Percentiles rank a stretch among this genome's conserved stretches.
phyloP scores from a whole-genome alignment of 2,113 vertebrate genomes.

The Colinus virginianus region DNA sequence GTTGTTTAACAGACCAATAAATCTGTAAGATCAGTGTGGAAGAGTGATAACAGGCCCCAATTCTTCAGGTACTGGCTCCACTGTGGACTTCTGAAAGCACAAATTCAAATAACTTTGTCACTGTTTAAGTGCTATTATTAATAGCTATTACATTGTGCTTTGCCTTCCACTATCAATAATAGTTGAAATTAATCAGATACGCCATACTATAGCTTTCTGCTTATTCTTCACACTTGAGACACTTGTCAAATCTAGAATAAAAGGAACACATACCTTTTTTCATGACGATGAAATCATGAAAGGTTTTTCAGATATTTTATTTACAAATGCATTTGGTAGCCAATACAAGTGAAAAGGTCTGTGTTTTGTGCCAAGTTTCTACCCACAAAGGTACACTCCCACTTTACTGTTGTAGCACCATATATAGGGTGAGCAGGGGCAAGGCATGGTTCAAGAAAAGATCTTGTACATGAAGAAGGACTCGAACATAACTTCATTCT shows the following conservation, averaged over 20 bases:
- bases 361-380: neutral
- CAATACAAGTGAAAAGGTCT: neutral
- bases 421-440: neutral
- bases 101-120: neutral
- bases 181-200: neutral
- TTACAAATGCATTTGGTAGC: neutral
- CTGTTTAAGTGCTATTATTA: neutral
- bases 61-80: neutral
- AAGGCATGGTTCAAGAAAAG: neutral
- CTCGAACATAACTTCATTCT: neutral
- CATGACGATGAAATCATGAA: neutral
- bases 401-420: neutral
- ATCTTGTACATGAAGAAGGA: neutral
- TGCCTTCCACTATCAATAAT: too few species aligned
- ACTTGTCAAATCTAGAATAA: neutral
- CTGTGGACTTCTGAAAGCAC: neutral
- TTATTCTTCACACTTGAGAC: neutral
- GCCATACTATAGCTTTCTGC: neutral
- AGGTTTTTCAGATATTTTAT: conserved; percentile 1
- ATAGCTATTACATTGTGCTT: neutral
- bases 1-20: neutral
- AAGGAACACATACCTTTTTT: neutral
- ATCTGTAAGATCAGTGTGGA: neutral
- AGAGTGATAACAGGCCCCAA: neutral
- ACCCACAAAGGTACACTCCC: neutral